A percentile compares a stretch with the other conserved stretches of the same genome.
phyloP scores from a whole-genome alignment of 2,797 vertebrate genomes.

The Mallotus villosus region DNA sequence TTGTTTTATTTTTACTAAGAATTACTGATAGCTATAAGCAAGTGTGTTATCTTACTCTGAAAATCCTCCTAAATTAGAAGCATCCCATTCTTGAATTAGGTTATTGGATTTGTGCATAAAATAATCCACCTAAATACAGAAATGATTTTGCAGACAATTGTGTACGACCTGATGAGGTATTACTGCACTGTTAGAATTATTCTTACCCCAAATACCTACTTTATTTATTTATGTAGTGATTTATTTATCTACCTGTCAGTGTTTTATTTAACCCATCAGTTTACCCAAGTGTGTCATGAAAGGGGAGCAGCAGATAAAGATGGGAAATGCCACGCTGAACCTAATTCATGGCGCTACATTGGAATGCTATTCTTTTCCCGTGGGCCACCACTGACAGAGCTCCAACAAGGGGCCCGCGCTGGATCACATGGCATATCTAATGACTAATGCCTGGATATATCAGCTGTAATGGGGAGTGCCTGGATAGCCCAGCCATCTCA shows the following conservation, averaged over 20 bases:
- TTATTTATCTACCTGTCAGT: neutral
- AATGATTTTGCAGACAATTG: no score
- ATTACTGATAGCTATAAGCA: no score
- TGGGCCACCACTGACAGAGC: slow-evolving; percentile 4
- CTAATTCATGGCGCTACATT: slow-evolving; percentile 13
- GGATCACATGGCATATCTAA: slow-evolving; percentile 51
- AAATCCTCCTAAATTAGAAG: no score
- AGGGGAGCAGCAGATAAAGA: neutral
- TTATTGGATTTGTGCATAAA: no score
- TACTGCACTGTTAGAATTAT: no score
- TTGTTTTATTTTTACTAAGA: no score
- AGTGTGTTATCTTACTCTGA: no score
- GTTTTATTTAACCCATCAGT: neutral
- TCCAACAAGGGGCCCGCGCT: slow-evolving; percentile 15
- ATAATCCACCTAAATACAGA: no score
- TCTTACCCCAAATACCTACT: neutral
- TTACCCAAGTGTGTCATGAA: neutral
- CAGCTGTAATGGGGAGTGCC: slow-evolving; percentile 6
- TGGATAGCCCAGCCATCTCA: slow-evolving; percentile 12
- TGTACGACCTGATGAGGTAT: no score
- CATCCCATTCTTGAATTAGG: no score
- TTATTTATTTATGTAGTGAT: neutral
- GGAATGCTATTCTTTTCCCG: slow-evolving; percentile 9
- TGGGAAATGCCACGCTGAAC: neutral
- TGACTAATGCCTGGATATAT: slow-evolving; percentile 1